Evolutionary conservation across 2,797 vertebrate genomes (phyloP).

Genomic region (Spinus olivaceus): DNA sequence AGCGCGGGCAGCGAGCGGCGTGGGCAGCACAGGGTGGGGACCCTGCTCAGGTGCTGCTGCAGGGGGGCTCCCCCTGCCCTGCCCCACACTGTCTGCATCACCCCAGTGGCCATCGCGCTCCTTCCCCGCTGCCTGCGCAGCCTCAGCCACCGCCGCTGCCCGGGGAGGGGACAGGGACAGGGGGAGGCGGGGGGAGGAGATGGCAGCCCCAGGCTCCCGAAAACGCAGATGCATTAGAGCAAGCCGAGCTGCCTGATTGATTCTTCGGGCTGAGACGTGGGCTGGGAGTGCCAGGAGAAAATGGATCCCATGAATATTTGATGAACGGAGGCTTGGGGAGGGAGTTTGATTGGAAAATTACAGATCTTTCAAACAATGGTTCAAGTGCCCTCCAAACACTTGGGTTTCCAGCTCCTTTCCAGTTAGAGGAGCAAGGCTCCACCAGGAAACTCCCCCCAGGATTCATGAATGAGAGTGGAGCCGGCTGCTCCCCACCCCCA

Average conservation of each 20-base stretch:
- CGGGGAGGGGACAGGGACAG: background rate
- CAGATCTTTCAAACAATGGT: conserved; percentile 59
- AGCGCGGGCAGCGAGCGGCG: rapidly evolving
- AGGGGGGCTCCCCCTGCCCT: background rate
- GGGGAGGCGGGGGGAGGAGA: background rate
- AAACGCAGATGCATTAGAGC: conserved; percentile 45
- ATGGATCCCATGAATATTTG: conserved; percentile 70
- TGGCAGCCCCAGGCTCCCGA: conserved; percentile 32
- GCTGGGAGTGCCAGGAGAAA: conserved; percentile 64
- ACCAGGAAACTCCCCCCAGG: background rate
- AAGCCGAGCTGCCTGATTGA: conserved; percentile 53
- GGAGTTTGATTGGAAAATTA: conserved; percentile 68
- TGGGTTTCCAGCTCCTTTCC: conserved; percentile 43
- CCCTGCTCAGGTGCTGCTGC: background rate
- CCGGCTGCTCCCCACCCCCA: background rate
- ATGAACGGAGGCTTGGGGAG: conserved; percentile 59
- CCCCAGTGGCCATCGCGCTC: background rate
- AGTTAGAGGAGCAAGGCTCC: conserved; percentile 27
- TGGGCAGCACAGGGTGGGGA: background rate
- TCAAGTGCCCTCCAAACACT: conserved; percentile 45
- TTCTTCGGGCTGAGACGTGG: conserved; percentile 54
- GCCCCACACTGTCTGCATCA: rapidly evolving
- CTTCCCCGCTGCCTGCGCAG: background rate
- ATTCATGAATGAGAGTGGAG: conserved; percentile 5
- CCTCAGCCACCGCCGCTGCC: background rate